phyloP scores from a whole-genome alignment of 2,113 vertebrate genomes.

The Malurus cyaneus region DNA sequence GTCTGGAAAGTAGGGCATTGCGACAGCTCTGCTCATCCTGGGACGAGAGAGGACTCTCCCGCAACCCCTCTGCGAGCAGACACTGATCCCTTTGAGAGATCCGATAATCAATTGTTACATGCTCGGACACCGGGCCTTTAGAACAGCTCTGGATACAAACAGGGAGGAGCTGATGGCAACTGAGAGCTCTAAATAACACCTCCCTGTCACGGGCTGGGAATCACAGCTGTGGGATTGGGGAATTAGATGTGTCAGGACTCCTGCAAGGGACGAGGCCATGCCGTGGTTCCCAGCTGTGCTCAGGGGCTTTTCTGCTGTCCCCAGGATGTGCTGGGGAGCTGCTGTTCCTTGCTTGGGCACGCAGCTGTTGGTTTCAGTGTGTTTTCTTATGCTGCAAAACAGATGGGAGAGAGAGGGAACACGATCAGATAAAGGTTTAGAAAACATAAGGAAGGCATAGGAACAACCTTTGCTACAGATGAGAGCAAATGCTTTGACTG shows the following conservation, averaged over 20 bases:
- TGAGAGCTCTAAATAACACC: background rate
- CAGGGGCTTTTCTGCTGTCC: background rate
- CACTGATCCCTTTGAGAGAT: background rate
- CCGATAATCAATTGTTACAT: background rate
- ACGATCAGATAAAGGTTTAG: background rate
- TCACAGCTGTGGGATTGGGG: background rate
- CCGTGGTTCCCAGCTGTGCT: fast-evolving
- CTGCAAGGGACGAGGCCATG: fast-evolving
- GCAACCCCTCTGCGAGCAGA: background rate
- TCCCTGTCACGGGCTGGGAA: fast-evolving
- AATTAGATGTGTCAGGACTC: background rate
- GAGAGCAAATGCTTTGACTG: background rate
- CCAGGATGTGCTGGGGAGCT: background rate
- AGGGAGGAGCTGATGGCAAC: background rate
- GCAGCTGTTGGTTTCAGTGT: background rate
- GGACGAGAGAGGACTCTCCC: fast-evolving
- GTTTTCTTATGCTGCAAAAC: background rate
- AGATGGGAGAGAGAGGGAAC: background rate
- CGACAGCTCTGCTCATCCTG: fast-evolving
- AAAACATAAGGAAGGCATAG: background rate
- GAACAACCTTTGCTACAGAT: background rate
- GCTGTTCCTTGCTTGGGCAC: background rate
- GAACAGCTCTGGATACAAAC: background rate
- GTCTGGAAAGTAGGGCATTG: background rate
- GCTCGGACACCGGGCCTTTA: fast-evolving